These are phyloP conservation scores for Dolichoris vasculosae DNA, from an alignment of 1,140 invertebrate genomes.

Conservation along the genomic window DNA sequence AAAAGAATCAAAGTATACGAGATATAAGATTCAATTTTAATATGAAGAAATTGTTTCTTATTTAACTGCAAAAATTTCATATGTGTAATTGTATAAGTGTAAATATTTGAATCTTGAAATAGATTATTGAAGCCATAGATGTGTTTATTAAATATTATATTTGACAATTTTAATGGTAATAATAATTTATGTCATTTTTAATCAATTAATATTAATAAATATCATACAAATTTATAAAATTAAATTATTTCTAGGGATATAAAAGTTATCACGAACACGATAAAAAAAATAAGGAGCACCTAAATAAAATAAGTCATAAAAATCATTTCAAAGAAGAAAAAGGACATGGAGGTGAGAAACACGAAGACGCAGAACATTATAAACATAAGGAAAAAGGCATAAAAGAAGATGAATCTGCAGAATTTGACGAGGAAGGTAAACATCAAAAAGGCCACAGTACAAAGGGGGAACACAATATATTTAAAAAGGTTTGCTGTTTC, in stretches of 20 bases:
- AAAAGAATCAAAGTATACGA: no score
- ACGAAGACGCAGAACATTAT: constrained; percentile 68
- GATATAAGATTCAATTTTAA: no score
- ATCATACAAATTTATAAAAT: constrained; percentile 43
- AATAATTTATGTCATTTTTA: no score
- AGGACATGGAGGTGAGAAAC: constrained; percentile 66
- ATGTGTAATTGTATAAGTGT: no score
- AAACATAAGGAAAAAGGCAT: constrained; percentile 65
- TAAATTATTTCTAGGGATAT: constrained; percentile 61
- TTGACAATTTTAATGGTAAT: no score
- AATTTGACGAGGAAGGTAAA: constrained; percentile 78
- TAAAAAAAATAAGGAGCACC: constrained; percentile 67
- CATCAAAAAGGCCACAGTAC: constrained; percentile 83
- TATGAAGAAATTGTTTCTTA: no score
- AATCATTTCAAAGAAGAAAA: constrained; percentile 65
- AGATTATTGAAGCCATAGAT: no score
- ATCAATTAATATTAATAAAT: background rate
- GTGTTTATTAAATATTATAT: no score
- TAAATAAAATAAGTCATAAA: constrained; percentile 66
- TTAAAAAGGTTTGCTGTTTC: constrained; percentile 75
- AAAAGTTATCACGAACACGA: constrained; percentile 67
- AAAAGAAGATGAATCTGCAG: constrained; percentile 67
- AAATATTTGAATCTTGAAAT: no score
- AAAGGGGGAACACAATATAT: constrained; percentile 82
- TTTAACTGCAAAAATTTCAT: no score